phyloP scores from a whole-genome alignment of 2,888 invertebrate species.

The Drosophila birchii region DNA sequence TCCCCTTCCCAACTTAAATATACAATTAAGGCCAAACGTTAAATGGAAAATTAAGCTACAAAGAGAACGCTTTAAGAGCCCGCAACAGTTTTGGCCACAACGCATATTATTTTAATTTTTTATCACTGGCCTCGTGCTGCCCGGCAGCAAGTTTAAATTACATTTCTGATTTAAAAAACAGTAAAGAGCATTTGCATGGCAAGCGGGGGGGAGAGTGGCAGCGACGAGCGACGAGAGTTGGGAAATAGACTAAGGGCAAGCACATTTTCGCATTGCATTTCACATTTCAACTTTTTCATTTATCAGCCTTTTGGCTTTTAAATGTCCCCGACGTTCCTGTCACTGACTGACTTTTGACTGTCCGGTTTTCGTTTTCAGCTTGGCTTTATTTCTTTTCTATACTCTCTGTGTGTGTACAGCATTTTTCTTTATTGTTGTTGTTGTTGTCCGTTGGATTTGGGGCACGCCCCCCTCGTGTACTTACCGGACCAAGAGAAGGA shows the following conservation, averaged over 20 bases:
- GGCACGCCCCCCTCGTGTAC: conserved; percentile 48
- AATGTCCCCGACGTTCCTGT: conserved; percentile 58
- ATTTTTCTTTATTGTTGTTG: conserved; percentile 14
- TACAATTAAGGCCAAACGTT: conserved; percentile 11
- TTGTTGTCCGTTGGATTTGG: conserved; percentile 50
- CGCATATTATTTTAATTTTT: conserved; percentile 54
- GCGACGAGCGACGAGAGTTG: background rate
- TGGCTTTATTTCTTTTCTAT: conserved; percentile 51
- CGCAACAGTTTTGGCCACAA: conserved; percentile 18
- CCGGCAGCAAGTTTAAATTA: conserved; percentile 63
- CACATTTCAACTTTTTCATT: conserved; percentile 62
- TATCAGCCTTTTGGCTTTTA: conserved; percentile 67
- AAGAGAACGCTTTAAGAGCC: conserved; percentile 22
- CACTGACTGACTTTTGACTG: conserved; percentile 59
- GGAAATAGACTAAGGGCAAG: conserved; percentile 40
- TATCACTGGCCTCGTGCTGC: conserved; percentile 39
- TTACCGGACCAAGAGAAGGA: conserved; percentile 22
- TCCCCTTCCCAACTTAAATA: background rate
- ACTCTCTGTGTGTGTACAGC: conserved; percentile 24
- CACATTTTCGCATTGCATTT: conserved; percentile 53
- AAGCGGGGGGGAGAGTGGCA: background rate
- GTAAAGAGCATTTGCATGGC: conserved; percentile 41
- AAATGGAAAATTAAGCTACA: background rate
- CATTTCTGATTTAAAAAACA: conserved; percentile 59
- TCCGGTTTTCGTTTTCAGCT: conserved; percentile 58